Base-by-base conservation (phyloP, 2,888 invertebrate species). In the Zaprionus obscuricornis region DNA sequence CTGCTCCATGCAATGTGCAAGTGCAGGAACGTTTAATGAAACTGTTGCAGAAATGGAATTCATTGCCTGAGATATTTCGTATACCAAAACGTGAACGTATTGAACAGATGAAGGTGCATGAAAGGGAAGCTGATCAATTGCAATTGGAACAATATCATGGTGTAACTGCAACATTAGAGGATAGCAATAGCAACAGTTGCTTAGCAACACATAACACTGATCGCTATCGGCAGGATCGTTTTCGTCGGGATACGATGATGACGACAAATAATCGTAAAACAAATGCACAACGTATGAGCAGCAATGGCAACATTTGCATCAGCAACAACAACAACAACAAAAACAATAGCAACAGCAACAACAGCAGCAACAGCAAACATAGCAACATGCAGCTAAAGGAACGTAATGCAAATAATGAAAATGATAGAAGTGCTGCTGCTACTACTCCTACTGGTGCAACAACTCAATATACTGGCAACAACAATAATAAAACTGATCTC, bases 91-190 rank as follows among this genome's bases (percentile, higher is more conserved):
- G 97, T 76, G 96, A 98, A 88, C 92, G 97, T 52, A 95, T 97
- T 62, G 97, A 98, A 87, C 97, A 97, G 89, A 96, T 98, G 95
- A 97, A 97, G 87, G 96, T 97, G 87, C 97, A 97, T 87, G 98
- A 98, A 91, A 92, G 96, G 26, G 96, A 97, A 91, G 97, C 97
- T 0, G 96, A 96, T 91, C 92, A 91, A 36, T 89, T 85, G 86
- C 84, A 91, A 96, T 96, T 91, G 92, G 91, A 46, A 8, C 45
- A 45, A 3, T 87, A 86, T 86, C 81, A 91, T 88, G 77, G 90
- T 76, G 66, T 67, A 10, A 68, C 75, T 0, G 67, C 73, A 2
- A 62, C 68, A 0, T 52, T 66, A 18, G 57, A 58, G 29, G 73
- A 72, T 1, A 67, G 79, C n/a, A 54, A 59, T n/a, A 75, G 68